Evolutionary conservation across 92 coral and sea anemone genomes (phyloP).

Genomic region (Scolanthus callimorphus): DNA sequence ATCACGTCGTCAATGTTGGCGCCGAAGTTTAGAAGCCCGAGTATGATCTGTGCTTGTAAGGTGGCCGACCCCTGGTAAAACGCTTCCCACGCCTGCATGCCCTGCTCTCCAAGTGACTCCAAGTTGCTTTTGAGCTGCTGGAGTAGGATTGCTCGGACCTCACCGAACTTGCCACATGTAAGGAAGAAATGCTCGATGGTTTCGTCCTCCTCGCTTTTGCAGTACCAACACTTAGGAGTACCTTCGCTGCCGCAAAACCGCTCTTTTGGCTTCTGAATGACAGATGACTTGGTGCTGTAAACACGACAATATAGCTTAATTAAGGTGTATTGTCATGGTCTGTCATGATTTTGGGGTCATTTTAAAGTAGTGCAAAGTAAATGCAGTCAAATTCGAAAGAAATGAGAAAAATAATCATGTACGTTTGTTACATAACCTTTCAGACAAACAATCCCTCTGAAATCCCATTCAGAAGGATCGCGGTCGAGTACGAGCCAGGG

Average conservation of each 20-base stretch:
- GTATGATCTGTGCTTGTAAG: constrained; percentile 57
- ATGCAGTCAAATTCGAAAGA: no score
- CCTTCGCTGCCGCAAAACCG: constrained; percentile 71
- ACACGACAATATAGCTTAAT: no score
- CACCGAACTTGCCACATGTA: constrained; percentile 72
- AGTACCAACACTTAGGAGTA: constrained; percentile 78
- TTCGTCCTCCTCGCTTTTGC: constrained; percentile 72
- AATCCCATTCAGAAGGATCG: no score
- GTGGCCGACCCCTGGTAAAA: constrained; percentile 48
- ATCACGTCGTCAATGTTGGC: constrained; percentile 75
- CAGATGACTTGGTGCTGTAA: not conserved
- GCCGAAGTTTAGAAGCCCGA: constrained; percentile 73
- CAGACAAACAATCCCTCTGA: no score
- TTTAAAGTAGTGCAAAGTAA: no score
- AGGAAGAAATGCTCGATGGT: constrained; percentile 77
- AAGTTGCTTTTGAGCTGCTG: constrained; percentile 58
- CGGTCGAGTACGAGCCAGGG: no score
- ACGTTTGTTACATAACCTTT: no score
- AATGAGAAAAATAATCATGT: no score
- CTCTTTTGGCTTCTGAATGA: constrained; percentile 20
- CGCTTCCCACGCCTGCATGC: constrained; percentile 69
- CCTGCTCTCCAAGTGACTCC: constrained; percentile 72
- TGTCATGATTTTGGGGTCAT: no score
- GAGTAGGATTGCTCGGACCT: constrained; percentile 56
- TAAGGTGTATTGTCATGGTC: no score